Evolutionary conservation across 2,113 vertebrate species (phyloP), one percentile per base, ranked within the genome.

Genomic region (Saguinus midas): DNA sequence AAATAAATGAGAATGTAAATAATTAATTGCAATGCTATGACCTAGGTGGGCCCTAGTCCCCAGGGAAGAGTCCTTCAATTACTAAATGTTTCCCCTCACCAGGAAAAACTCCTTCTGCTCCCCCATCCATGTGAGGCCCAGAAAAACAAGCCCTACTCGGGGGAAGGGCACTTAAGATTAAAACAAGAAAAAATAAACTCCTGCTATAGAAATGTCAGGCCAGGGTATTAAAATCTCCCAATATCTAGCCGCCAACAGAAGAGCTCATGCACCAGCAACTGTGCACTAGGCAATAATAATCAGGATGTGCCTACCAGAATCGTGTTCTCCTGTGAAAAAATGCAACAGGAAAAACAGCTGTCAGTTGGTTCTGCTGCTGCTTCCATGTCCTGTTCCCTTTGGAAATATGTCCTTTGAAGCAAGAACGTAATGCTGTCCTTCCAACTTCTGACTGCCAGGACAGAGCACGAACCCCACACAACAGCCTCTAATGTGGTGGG

Each of bases 1-100:
- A 91, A 93, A 76, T 50, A 94, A 84, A 81, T 80, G 55, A 80
- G 23, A 92, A 50, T n/a, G 89, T 76, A 94, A 89, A 88, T 85
- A 83, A 96, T 79, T 61, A 96, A 76, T 50, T 82, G 45, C 37
- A 84, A 95, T 52, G 75, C 29, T 61, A 73, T 64, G 20, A 92
- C 83, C 35, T 32, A 48, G n/a, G 55, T 35, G n/a, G 52, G 52
- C 32, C 61, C 66, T 72, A 37, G 48, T 40, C 27, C n/a, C 48
- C 55, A 93, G 72, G 83, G 12, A 78, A 88, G 20, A 88, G 40
- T 6, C 58, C 20, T 23, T 81, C 86, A 70, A 72, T 76, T 57
- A 57, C 45, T 45, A 50, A 91, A 70, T 40, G 14, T 3, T 8
- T 43, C n/a, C 45, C 23, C 35, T 58, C 29, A 45, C 16, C 37